Conservation (phyloP, 2,113 vertebrate species). For the Cheirogaleus medius region DNA sequence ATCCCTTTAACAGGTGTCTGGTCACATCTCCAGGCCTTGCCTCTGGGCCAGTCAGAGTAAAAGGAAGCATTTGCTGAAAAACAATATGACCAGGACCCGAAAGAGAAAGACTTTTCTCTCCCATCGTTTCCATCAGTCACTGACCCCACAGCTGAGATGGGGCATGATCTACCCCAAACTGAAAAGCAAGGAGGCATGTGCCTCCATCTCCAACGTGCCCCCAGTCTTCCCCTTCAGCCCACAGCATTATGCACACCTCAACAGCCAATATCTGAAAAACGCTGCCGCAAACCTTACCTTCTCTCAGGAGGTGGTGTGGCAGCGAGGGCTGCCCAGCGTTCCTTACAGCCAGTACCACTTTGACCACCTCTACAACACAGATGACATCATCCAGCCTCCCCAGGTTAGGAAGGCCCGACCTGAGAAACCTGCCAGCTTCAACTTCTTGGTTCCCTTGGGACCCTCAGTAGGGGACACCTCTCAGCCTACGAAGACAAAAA, state of each 20-base stretch:
- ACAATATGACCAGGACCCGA: background rate
- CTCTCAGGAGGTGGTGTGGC: slow-evolving; percentile 83
- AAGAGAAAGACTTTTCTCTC: background rate
- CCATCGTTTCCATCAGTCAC: background rate
- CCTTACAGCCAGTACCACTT: slow-evolving; percentile 79
- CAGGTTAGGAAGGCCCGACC: background rate
- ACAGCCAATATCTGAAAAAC: slow-evolving; percentile 74
- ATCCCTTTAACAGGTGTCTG: background rate
- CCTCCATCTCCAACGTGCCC: background rate
- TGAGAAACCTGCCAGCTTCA: background rate
- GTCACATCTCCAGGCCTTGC: background rate
- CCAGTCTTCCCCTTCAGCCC: background rate
- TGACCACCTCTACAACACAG: slow-evolving; percentile 77
- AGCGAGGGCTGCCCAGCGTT: slow-evolving; percentile 75
- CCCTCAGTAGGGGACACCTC: background rate
- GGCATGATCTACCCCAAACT: background rate
- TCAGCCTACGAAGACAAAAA: background rate
- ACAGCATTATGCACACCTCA: slow-evolving; percentile 1
- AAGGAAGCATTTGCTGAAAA: background rate
- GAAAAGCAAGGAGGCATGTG: background rate
- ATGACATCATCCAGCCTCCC: slow-evolving; percentile 37
- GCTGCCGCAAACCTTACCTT: slow-evolving; percentile 80
- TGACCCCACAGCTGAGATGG: slow-evolving; percentile 2
- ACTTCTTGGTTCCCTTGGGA: background rate
- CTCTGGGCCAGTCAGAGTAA: background rate